Base-by-base conservation (phyloP, 2,888 invertebrate species). In the Drosophila neutralis region DNA sequence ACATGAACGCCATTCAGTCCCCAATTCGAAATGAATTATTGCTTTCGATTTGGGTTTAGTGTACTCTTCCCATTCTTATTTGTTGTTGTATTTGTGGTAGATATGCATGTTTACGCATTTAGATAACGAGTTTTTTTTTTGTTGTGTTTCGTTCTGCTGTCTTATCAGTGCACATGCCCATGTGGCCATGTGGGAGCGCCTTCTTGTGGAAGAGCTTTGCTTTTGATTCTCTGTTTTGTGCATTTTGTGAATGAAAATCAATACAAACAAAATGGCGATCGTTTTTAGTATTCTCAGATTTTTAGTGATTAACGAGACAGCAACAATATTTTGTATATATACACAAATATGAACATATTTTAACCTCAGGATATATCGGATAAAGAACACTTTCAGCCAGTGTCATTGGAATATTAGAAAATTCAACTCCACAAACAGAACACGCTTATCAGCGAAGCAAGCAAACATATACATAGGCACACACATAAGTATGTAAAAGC, bases 61-160 rank as follows among this genome's bases (percentile, higher is more conserved):
- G 33, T 27, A 40, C 49, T 49, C 60, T 36, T 49, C n/a, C 61
- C 42, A 60, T 38, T 56, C 49, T n/a, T 27, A 59, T 45, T 62
- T 62, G 6, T 38, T 33, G 3, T 49, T 51, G 51, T 63, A 38
- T 61, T 63, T 78, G 57, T 79, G 29, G 36, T 57, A 76, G 64
- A 80, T 72, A 78, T 72, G 53, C 66, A 77, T 69, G 77, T 78
- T 72, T 67, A 78, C 66, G 54, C 60, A 72, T 72, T 80, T 60
- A 63, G 81, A 78, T 78, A 78, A 78, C 59, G 42, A 21, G 38
- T 38, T 52, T 31, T 24, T n/a, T 21, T 45, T 15, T 45, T 45
- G 7, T 58, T 51, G 31, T 31, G 18, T 57, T 54, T 15, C 18
- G 11, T 40, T 65, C 38, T 24, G 31, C 33, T 24, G 35, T 21